A percentile compares a stretch with the other conserved stretches of the same genome.
Conservation (phyloP, 2,113 vertebrate genomes). For the Menura novaehollandiae region DNA sequence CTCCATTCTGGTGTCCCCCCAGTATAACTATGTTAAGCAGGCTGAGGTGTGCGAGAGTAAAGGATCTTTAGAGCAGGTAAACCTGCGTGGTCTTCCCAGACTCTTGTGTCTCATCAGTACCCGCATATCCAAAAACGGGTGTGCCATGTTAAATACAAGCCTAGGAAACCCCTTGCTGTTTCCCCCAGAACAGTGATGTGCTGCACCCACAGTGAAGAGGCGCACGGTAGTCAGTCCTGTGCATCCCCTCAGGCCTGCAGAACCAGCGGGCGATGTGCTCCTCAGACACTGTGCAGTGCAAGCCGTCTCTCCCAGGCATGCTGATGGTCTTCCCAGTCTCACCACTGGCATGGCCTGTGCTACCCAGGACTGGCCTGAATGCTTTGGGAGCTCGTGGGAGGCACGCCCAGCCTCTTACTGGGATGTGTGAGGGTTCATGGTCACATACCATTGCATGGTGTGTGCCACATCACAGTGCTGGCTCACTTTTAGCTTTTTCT, state of each 20-base stretch:
- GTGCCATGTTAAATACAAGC: background rate
- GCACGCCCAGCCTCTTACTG: fast-evolving
- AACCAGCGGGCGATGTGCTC: background rate
- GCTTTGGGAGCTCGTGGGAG: fast-evolving
- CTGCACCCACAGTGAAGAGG: fast-evolving
- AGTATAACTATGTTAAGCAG: fast-evolving
- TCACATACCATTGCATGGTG: fast-evolving
- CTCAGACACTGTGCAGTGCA: fast-evolving
- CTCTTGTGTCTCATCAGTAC: fast-evolving
- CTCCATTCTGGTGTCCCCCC: fast-evolving
- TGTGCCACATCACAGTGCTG: background rate
- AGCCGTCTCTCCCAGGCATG: background rate
- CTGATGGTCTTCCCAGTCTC: background rate
- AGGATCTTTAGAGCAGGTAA: fast-evolving
- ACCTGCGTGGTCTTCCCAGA: fast-evolving
- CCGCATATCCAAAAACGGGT: fast-evolving
- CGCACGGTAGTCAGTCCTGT: no score
- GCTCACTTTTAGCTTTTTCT: background rate
- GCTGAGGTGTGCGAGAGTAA: fast-evolving
- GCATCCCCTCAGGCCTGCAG: fast-evolving
- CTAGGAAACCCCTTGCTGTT: fast-evolving
- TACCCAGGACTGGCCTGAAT: background rate
- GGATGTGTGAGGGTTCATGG: fast-evolving
- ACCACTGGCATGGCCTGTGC: background rate
- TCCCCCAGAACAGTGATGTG: fast-evolving